Conservation (phyloP, 2,888 invertebrate genomes). For the Ochropleura plecta region DNA sequence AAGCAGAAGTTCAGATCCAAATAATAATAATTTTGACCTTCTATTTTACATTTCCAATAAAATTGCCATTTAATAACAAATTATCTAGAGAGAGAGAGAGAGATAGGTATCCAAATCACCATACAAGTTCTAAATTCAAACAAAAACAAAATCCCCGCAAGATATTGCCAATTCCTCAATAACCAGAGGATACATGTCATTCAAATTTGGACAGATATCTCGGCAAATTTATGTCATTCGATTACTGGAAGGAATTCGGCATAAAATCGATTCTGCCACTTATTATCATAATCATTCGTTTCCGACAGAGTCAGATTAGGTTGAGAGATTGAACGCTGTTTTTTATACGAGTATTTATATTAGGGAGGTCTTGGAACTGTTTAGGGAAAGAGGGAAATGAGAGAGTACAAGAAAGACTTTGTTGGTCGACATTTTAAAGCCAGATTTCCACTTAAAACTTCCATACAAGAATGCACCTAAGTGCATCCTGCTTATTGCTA, state of each 20-base stretch:
- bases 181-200: constrained; percentile 50
- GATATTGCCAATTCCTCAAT: constrained; percentile 43
- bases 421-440: background rate
- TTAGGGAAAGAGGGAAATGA: background rate
- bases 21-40: too few relatives aligned
- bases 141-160: constrained; percentile 13
- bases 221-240: constrained; percentile 60
- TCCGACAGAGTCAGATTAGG: constrained; percentile 38
- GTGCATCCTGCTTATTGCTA: background rate
- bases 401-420: too few relatives aligned
- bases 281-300: constrained; percentile 65
- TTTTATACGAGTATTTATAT: constrained; percentile 20
- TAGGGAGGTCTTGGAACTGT: background rate
- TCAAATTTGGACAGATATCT: constrained; percentile 53
- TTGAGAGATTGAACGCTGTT: constrained; percentile 29
- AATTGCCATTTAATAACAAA: too few relatives aligned
- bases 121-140: background rate
- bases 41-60: too few relatives aligned
- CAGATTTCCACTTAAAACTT: background rate
- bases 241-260: constrained; percentile 62
- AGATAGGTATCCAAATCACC: background rate
- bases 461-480: background rate
- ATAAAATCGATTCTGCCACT: constrained; percentile 60
- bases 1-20: too few relatives aligned
- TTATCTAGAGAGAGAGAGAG: too few relatives aligned